Conservation (phyloP, 2,888 invertebrate species). For the Prenolepis imparis region DNA sequence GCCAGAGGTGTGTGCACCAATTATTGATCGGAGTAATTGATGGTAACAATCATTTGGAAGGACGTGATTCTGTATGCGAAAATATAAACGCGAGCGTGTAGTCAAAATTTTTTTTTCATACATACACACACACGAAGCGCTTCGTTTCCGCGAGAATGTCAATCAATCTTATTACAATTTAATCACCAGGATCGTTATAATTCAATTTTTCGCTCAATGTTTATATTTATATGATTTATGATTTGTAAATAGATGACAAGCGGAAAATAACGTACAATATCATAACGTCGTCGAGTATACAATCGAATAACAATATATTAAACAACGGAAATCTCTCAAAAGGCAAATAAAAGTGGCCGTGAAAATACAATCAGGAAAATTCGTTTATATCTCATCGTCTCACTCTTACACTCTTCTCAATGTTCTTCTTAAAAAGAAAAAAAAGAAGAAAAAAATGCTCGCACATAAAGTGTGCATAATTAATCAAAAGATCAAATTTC, state of each 20-base stretch:
- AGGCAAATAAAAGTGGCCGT: no score
- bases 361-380: no score
- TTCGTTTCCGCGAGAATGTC: background rate
- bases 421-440: no score
- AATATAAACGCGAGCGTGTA: background rate
- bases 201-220: background rate
- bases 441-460: no score
- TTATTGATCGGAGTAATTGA: background rate
- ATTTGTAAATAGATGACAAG: background rate
- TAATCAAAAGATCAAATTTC: no score
- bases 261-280: background rate
- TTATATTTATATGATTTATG: slow-evolving; percentile 1
- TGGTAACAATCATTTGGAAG: background rate
- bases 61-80: background rate
- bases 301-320: no score
- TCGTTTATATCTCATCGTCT: no score
- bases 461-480: no score
- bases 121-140: background rate
- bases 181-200: background rate
- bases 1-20: background rate
- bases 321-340: no score
- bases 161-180: background rate
- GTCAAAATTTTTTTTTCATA: background rate
- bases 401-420: no score
- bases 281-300: no score